A percentile compares a stretch with the other conserved stretches of the same genome.
phyloP scores from a whole-genome alignment of 2,888 invertebrate genomes.

The Leptopilina drosophilae region DNA sequence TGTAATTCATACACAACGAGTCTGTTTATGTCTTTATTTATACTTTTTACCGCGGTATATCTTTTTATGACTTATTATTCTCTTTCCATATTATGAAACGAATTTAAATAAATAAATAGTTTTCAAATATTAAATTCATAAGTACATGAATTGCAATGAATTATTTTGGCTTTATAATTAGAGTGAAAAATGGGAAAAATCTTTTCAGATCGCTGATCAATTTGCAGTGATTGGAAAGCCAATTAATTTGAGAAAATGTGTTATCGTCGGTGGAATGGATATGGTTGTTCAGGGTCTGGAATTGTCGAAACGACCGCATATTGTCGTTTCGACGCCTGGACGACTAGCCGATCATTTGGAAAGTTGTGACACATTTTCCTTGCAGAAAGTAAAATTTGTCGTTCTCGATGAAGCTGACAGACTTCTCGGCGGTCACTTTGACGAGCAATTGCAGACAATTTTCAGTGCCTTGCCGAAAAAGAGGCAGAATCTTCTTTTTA shows the following conservation, averaged over 20 bases:
- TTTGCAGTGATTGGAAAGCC: slow-evolving; percentile 94
- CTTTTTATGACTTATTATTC: no score
- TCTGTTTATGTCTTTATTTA: no score
- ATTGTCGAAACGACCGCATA: slow-evolving; percentile 90
- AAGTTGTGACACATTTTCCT: slow-evolving; percentile 89
- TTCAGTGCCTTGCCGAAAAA: slow-evolving; percentile 86
- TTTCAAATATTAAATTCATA: no score
- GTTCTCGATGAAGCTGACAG: slow-evolving; percentile 99
- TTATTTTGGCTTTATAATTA: no score
- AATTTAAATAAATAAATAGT: no score
- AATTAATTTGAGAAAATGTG: slow-evolving; percentile 88
- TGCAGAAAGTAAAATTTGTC: slow-evolving; percentile 88
- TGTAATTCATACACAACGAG: no score
- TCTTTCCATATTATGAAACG: no score
- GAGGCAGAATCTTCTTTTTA: slow-evolving; percentile 93
- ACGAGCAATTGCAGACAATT: slow-evolving; percentile 89
- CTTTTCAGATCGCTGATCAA: slow-evolving; percentile 91
- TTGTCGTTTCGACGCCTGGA: slow-evolving; percentile 98
- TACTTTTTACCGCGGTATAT: no score
- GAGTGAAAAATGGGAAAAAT: no score
- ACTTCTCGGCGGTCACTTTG: slow-evolving; percentile 88
- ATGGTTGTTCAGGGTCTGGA: slow-evolving; percentile 93
- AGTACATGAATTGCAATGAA: no score
- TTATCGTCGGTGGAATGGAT: slow-evolving; percentile 97
- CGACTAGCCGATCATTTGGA: slow-evolving; percentile 94